Evolutionary conservation across 2,888 invertebrate genomes (phyloP).

Genomic region (Stegophylla sp.): DNA sequence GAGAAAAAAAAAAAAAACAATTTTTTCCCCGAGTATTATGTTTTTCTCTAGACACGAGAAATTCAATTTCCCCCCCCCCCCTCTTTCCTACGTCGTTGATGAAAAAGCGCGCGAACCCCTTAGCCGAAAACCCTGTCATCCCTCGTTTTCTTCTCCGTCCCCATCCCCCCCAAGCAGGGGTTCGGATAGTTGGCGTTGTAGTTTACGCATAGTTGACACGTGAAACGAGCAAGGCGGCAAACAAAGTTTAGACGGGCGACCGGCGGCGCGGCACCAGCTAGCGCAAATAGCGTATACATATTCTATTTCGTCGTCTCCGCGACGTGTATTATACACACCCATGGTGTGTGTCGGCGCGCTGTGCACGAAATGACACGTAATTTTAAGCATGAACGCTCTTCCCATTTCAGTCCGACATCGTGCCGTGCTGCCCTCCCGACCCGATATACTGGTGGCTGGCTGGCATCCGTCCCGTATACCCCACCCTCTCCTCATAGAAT

Average conservation of each 20-base stretch:
- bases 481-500: not conserved
- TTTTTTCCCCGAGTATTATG: no score
- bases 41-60: not conserved
- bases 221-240: constrained; percentile 49
- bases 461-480: not conserved
- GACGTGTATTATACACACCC: constrained; percentile 17
- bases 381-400: constrained; percentile 50
- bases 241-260: constrained; percentile 45
- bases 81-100: constrained; percentile 1
- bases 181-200: not conserved
- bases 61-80: constrained; percentile 28
- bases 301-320: constrained; percentile 38
- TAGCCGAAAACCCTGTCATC: not conserved
- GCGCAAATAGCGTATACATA: not conserved
- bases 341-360: constrained; percentile 2
- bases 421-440: not conserved
- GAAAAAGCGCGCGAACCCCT: constrained; percentile 8
- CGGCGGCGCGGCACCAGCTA: not conserved
- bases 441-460: not conserved
- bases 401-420: not conserved
- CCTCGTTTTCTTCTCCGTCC: not conserved
- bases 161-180: not conserved
- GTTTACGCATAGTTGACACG: constrained; percentile 52
- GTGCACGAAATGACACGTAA: constrained; percentile 50
- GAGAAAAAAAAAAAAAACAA: no score